These are phyloP conservation scores for Hydrozoanthus tunicans DNA, from an alignment of 64 coral and sea anemone genomes.

Conservation along the genomic window DNA sequence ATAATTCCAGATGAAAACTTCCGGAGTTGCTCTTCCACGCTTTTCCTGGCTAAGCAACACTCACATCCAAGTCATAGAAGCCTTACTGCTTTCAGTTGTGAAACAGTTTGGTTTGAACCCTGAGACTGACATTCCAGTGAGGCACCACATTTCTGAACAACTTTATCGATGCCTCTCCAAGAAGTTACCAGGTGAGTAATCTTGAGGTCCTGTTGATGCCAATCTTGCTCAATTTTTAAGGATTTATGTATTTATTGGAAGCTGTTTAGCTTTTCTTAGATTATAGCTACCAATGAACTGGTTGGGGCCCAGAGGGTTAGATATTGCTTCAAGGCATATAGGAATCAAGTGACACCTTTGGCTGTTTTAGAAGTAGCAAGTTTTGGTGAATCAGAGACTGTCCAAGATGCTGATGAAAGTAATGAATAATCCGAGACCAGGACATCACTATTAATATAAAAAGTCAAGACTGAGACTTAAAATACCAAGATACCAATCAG, in stretches of 20 bases:
- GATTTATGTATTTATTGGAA: not conserved
- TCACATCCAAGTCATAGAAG: slow-evolving; percentile 65
- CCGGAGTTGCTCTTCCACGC: not conserved
- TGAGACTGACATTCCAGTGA: slow-evolving; percentile 56
- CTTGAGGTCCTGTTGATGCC: not conserved
- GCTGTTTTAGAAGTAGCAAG: too few species aligned
- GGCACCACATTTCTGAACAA: slow-evolving; percentile 61
- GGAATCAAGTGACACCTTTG: too few species aligned
- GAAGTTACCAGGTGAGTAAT: slow-evolving; percentile 61
- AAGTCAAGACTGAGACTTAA: too few species aligned
- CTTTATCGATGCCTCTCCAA: slow-evolving; percentile 15
- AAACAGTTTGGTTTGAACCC: slow-evolving; percentile 60
- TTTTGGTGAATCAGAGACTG: too few species aligned
- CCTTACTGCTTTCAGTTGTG: slow-evolving; percentile 62
- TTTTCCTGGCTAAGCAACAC: slow-evolving; percentile 26
- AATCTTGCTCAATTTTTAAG: not conserved
- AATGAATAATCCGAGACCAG: too few species aligned
- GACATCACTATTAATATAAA: too few species aligned
- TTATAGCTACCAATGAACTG: too few species aligned
- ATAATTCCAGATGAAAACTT: slow-evolving; percentile 56
- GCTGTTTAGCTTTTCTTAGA: not conserved
- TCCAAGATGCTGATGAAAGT: too few species aligned
- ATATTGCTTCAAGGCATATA: too few species aligned
- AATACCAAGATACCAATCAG: too few species aligned
- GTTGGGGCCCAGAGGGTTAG: too few species aligned